Conservation (phyloP, 2,888 invertebrate species). For the Carterocephalus palaemon region DNA sequence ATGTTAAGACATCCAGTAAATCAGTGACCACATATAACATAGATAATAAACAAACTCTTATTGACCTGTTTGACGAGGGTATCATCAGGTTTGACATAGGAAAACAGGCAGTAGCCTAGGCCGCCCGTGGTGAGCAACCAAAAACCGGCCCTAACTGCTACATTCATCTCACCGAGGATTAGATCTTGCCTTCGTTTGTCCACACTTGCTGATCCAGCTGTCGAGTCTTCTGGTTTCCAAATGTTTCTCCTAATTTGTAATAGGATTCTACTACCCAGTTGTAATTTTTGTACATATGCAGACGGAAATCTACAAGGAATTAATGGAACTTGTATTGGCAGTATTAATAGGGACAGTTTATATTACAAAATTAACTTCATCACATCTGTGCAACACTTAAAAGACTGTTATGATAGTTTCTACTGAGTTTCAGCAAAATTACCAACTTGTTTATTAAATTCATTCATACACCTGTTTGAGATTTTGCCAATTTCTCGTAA, state of each 20-base stretch:
- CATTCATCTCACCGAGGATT: constrained; percentile 66
- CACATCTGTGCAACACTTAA: too few species aligned
- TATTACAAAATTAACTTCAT: too few species aligned
- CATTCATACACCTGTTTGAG: too few species aligned
- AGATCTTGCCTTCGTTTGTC: constrained; percentile 74
- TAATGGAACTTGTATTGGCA: too few species aligned
- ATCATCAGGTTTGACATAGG: constrained; percentile 77
- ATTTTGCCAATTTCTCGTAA: too few species aligned
- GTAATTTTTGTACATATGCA: constrained; percentile 82
- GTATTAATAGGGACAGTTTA: too few species aligned
- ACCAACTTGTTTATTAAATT: too few species aligned
- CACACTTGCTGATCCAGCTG: constrained; percentile 78
- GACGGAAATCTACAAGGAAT: constrained; percentile 82
- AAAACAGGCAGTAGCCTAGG: constrained; percentile 80
- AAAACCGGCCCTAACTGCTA: constrained; percentile 72
- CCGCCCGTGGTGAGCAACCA: constrained; percentile 81
- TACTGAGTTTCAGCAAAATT: too few species aligned
- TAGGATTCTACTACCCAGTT: constrained; percentile 83
- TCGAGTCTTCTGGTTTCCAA: constrained; percentile 75
- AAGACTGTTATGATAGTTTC: too few species aligned
- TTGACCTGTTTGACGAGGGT: constrained; percentile 75
- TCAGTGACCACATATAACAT: constrained; percentile 38
- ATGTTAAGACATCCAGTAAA: constrained; percentile 21
- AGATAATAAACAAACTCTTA: constrained; percentile 43
- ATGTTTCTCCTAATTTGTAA: constrained; percentile 83